Evolutionary conservation across 2,888 invertebrate species (phyloP), one percentile per base, ranked within the genome.

Genomic region (Pecten maximus): DNA sequence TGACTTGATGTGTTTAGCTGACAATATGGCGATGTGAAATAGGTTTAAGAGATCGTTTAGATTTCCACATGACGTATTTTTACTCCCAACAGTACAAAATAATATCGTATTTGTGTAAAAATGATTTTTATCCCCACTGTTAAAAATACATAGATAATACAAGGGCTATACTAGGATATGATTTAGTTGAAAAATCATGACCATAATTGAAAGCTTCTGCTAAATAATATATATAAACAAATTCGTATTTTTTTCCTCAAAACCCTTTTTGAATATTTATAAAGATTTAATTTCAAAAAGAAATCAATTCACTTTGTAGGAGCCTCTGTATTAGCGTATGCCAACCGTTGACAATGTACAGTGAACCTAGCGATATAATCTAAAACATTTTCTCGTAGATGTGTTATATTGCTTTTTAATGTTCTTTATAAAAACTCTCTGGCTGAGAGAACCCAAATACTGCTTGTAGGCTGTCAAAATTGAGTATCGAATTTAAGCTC

Each of bases 371-470:
- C 28, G 74, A 74, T 74, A 74, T 0, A 74, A 74, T 74, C 74
- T 35, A 2, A 23, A 74, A 35, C 35, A 74, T 28, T 74, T 74
- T 74, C 74, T 74, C 28, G 35, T 74, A 74, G 74, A 28, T 74
- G 74, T 74, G 74, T 74, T 74, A 35, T 74, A 74, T 54, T 4
- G 74, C 12, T 74, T 74, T 74, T 74, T 74, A 74, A 74, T 74
- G 74, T 74, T 74, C 23, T 10, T 28, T 74, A 74, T 74, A 74
- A 74, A 74, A 74, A 74, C 74, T 74, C 60, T 28, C 74, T 35
- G 74, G 74, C 74, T 74, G 74, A 74, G 74, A 74, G 74, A 74
- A 35, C 74, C 74, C 74, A 74, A 74, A 74, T 74, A 74, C 74
- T 54, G 3, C 50, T 74, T 28, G 74, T 74, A 74, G 35, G 74